phyloP scores from a whole-genome alignment of 2,888 invertebrate genomes.

The Catocala nupta region DNA sequence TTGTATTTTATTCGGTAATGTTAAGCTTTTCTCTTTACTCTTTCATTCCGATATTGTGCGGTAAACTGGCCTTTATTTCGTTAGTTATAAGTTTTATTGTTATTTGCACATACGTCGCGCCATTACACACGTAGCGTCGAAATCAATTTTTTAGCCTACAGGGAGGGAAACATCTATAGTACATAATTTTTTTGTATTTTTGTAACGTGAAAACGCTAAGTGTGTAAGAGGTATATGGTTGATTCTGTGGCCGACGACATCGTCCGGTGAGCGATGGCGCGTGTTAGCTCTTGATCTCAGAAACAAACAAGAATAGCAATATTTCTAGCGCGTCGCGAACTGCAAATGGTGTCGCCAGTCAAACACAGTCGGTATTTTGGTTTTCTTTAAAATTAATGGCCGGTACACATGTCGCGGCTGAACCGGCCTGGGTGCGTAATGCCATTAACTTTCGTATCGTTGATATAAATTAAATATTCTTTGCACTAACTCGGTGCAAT shows the following conservation, averaged over 20 bases:
- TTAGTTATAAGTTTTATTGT: conserved; percentile 42
- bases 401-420: conserved; percentile 1
- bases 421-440: conserved; percentile 19
- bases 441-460: conserved; percentile 23
- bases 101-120: conserved; percentile 28
- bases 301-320: conserved; percentile 38
- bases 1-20: conserved; percentile 52
- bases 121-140: conserved; percentile 43
- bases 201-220: conserved; percentile 38
- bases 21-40: conserved; percentile 70
- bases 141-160: conserved; percentile 31
- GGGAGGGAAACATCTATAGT: conserved; percentile 43
- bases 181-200: conserved; percentile 46
- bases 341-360: conserved; percentile 22
- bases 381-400: neutral
- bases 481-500: neutral
- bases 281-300: conserved; percentile 49
- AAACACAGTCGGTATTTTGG: conserved; percentile 30
- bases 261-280: conserved; percentile 6
- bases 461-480: conserved; percentile 1
- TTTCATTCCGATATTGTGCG: conserved; percentile 75
- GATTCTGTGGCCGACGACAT: conserved; percentile 33
- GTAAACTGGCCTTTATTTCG: conserved; percentile 49
- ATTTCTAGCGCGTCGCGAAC: conserved; percentile 14
- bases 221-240: conserved; percentile 42